Conservation (phyloP, 2,888 invertebrate species). For the Ophioninae sp. region DNA sequence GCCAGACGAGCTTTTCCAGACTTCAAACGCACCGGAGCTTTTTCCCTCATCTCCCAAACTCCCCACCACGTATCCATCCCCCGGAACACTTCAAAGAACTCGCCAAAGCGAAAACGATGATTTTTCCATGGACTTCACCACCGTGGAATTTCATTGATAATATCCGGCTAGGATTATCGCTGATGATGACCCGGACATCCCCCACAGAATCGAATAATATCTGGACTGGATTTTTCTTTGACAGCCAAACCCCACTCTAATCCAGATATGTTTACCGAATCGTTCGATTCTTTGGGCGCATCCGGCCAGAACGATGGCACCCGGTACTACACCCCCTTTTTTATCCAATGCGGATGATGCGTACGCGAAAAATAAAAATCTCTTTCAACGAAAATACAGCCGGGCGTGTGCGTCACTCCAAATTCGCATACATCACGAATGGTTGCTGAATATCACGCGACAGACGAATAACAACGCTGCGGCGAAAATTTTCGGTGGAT, state of each 20-base stretch:
- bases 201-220: not conserved
- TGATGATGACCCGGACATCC: not conserved
- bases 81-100: constrained; percentile 4
- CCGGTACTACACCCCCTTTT: not conserved
- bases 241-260: not conserved
- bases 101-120: not conserved
- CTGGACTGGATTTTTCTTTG: not conserved
- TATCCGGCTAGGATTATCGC: not conserved
- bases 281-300: not conserved
- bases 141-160: constrained; percentile 13
- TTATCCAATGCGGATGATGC: not conserved
- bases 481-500: constrained; percentile 47
- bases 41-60: not conserved
- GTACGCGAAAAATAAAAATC: constrained; percentile 9
- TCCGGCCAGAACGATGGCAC: not conserved
- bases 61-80: not conserved
- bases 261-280: not conserved
- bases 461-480: constrained; percentile 51
- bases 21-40: constrained; percentile 48
- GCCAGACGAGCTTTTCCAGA: constrained; percentile 47
- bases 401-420: constrained; percentile 26
- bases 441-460: constrained; percentile 40
- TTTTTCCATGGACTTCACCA: constrained; percentile 16
- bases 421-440: constrained; percentile 50
- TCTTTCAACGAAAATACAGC: constrained; percentile 24